Evolutionary conservation across 2,113 vertebrate species (phyloP).

Genomic region (Sclerurus mexicanus): DNA sequence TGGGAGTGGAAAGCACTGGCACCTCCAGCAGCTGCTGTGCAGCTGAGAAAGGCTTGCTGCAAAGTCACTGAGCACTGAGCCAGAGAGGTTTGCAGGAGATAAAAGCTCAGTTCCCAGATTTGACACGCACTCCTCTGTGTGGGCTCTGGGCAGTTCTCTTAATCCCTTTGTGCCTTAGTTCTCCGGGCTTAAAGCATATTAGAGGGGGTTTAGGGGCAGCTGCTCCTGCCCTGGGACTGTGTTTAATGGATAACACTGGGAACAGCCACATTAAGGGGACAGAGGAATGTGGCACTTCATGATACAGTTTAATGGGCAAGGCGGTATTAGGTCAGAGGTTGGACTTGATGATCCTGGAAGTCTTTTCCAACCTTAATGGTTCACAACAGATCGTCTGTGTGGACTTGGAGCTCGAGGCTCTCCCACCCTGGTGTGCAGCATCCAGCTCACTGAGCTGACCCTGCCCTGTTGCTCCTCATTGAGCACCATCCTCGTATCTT

Average conservation of each 20-base stretch:
- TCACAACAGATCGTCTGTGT: not conserved
- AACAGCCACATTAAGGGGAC: fast-evolving
- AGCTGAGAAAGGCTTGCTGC: not conserved
- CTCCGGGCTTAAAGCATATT: not conserved
- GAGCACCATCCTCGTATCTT: not conserved
- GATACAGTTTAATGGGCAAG: not conserved
- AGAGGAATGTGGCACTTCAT: not conserved
- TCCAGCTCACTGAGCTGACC: fast-evolving
- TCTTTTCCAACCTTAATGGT: not conserved
- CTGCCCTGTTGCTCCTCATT: fast-evolving
- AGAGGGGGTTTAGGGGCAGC: not conserved
- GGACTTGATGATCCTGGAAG: not conserved
- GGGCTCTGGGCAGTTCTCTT: not conserved
- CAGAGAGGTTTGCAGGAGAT: not conserved
- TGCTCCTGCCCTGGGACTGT: not conserved
- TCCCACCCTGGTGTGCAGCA: not conserved
- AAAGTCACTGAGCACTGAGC: not conserved
- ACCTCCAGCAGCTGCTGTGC: not conserved
- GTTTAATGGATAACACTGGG: fast-evolving
- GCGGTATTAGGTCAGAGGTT: not conserved
- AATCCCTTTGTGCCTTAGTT: not conserved
- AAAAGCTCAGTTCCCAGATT: not conserved
- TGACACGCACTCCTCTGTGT: not conserved
- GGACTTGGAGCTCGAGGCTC: fast-evolving
- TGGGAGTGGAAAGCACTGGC: not conserved